Conservation (phyloP, 1,140 invertebrate genomes). For the Tenebrio molitor region DNA sequence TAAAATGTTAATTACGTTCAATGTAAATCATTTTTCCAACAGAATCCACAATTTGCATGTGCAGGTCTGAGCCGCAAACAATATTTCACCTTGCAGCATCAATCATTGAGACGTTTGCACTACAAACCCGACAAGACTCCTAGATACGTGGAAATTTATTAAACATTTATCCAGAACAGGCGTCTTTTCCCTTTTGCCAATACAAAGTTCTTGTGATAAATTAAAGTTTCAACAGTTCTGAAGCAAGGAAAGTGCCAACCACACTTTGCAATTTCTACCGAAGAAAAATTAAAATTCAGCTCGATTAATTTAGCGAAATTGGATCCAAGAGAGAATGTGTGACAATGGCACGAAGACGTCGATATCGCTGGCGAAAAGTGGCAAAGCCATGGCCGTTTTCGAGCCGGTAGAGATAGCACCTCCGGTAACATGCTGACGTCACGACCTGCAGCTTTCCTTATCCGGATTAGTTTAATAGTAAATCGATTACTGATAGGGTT, state of each 20-base stretch:
- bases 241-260: background rate
- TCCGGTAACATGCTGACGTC: constrained; percentile 52
- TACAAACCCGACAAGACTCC: background rate
- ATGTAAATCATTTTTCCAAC: background rate
- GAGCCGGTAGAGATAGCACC: constrained; percentile 41
- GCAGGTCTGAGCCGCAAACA: background rate
- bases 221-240: constrained; percentile 10
- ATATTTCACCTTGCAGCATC: constrained; percentile 5
- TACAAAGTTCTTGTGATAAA: background rate
- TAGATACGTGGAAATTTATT: constrained; percentile 9
- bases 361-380: constrained; percentile 15
- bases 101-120: constrained; percentile 16
- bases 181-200: background rate
- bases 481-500: constrained; percentile 53
- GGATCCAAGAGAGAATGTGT: background rate
- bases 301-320: background rate
- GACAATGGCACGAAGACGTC: constrained; percentile 7
- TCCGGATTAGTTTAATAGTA: constrained; percentile 54
- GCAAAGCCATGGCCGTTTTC: constrained; percentile 15
- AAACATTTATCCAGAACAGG: constrained; percentile 7
- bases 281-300: background rate
- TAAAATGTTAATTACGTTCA: constrained; percentile 4
- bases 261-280: too few species aligned
- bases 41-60: background rate
- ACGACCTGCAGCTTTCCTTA: constrained; percentile 43